phyloP scores from a whole-genome alignment of 2,113 vertebrate species.

The Neolamprologus sp. region DNA sequence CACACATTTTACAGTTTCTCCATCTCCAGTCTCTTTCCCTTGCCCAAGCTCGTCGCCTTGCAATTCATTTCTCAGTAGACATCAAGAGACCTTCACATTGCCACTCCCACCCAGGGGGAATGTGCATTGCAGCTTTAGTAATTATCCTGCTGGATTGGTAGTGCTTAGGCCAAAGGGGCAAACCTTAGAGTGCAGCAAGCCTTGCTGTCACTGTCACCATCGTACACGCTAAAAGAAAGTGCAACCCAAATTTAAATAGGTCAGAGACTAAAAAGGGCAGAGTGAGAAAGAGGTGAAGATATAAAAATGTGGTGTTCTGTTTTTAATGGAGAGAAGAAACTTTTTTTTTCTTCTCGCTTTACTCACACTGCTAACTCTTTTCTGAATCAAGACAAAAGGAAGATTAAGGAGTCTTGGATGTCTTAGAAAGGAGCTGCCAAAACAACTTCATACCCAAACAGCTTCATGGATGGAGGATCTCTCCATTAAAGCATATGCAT shows the following conservation, averaged over 20 bases:
- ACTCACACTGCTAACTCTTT: not conserved
- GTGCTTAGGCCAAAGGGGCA: slow-evolving; percentile 39
- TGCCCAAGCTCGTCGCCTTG: not conserved
- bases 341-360: not conserved
- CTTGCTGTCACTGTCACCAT: slow-evolving; percentile 18
- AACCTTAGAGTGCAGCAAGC: slow-evolving; percentile 18
- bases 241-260: slow-evolving; percentile 41
- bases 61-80: slow-evolving; percentile 37
- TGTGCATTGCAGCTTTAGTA: slow-evolving; percentile 34
- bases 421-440: not conserved
- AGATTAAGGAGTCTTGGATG: not conserved
- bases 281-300: not conserved
- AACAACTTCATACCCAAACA: not conserved
- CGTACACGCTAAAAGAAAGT: not conserved
- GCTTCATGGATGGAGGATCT: not conserved
- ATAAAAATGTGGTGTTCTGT: not conserved
- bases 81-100: slow-evolving; percentile 8
- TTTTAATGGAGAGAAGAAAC: not conserved
- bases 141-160: slow-evolving; percentile 43
- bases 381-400: not conserved
- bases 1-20: slow-evolving; percentile 5
- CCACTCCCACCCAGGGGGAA: slow-evolving; percentile 12
- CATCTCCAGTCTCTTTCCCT: not conserved
- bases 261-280: slow-evolving; percentile 9
- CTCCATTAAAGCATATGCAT: not conserved